Conservation (phyloP, 2,888 invertebrate species). For the Drosophila hamatofila region DNA sequence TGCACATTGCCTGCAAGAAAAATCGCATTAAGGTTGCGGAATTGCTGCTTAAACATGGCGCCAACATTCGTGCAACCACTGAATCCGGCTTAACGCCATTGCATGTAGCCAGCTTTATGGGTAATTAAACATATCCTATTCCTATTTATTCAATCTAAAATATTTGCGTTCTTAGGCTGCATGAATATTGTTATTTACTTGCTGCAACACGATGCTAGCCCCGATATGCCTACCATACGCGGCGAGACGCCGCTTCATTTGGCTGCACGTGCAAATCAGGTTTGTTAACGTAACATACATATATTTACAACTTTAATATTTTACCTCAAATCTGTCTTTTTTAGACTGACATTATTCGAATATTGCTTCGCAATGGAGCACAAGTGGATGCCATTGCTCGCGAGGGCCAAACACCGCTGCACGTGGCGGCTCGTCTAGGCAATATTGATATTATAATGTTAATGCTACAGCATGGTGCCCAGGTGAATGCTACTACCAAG, state of each 20-base stretch:
- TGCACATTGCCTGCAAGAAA: slow-evolving; percentile 99
- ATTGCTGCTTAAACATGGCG: slow-evolving; percentile 96
- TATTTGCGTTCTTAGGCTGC: slow-evolving; percentile 87
- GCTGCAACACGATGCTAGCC: slow-evolving; percentile 96
- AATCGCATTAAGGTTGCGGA: slow-evolving; percentile 98
- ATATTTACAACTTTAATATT: too few species aligned
- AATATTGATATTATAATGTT: slow-evolving; percentile 98
- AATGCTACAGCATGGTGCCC: slow-evolving; percentile 96
- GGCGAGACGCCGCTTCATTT: slow-evolving; percentile 98
- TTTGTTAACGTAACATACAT: slow-evolving; percentile 4
- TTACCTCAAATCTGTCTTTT: not conserved
- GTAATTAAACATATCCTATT: slow-evolving; percentile 25
- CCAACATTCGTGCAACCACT: slow-evolving; percentile 90
- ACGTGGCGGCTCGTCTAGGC: slow-evolving; percentile 96
- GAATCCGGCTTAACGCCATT: slow-evolving; percentile 96
- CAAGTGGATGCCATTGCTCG: slow-evolving; percentile 90
- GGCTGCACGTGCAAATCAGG: slow-evolving; percentile 96
- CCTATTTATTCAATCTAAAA: not conserved
- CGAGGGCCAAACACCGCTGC: slow-evolving; percentile 98
- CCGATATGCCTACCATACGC: slow-evolving; percentile 97
- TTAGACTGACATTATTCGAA: slow-evolving; percentile 97
- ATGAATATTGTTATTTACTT: slow-evolving; percentile 99
- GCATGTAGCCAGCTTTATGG: slow-evolving; percentile 99
- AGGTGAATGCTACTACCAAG: slow-evolving; percentile 94
- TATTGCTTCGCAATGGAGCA: slow-evolving; percentile 96